These are phyloP conservation scores for Tenrec ecaudatus DNA, from an alignment of 2,113 vertebrate genomes.

Conservation along the genomic window DNA sequence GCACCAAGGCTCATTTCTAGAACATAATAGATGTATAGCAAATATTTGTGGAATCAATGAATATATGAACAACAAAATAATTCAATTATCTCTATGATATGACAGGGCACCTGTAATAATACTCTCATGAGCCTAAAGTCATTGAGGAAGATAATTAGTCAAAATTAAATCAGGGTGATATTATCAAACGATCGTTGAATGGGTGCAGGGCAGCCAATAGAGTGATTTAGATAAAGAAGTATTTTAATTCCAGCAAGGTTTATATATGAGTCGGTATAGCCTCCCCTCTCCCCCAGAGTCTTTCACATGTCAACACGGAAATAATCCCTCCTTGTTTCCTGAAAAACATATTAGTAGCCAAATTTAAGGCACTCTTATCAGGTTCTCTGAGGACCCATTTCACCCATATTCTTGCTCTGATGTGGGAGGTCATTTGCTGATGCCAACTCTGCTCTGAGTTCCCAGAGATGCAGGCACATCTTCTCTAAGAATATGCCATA, in stretches of 20 bases:
- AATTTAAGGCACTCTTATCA: background rate
- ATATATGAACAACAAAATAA: background rate
- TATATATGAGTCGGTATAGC: background rate
- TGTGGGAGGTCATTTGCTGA: background rate
- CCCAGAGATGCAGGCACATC: background rate
- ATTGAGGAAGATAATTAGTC: background rate
- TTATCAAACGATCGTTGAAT: background rate
- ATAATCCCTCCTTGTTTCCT: background rate
- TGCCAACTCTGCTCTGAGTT: background rate
- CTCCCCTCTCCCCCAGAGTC: background rate
- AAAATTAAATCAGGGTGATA: background rate
- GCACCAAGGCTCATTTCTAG: background rate
- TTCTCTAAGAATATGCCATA: slow-evolving; percentile 50
- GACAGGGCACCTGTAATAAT: background rate
- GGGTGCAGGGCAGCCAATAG: background rate
- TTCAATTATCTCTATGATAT: background rate
- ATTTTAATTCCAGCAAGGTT: background rate
- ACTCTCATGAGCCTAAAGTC: background rate
- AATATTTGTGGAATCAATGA: background rate
- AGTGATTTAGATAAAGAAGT: background rate
- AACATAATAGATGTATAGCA: background rate
- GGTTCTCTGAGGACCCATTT: background rate
- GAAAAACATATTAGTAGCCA: background rate
- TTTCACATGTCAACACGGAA: background rate
- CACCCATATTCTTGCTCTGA: background rate